phyloP scores from a whole-genome alignment of 2,797 vertebrate species.

The Menidia menidia region DNA sequence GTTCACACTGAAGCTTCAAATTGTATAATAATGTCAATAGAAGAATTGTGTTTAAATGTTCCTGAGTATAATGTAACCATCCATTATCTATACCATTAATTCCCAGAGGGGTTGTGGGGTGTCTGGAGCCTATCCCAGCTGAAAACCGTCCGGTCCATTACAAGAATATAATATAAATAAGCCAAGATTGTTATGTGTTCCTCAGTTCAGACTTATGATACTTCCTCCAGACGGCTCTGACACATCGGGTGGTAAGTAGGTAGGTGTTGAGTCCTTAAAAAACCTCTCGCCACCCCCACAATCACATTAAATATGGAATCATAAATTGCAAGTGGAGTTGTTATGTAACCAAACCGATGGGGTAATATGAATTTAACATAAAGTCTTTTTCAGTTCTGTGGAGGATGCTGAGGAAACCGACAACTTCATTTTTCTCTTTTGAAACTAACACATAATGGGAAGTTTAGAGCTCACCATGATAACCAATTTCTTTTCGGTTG shows the following conservation, averaged over 20 bases:
- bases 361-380: conserved; percentile 66
- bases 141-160: no score
- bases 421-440: conserved; percentile 54
- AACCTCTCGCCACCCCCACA: conserved; percentile 76
- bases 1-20: no score
- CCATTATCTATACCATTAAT: no score
- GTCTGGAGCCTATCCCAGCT: no score
- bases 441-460: conserved; percentile 44
- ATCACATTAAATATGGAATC: conserved; percentile 78
- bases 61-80: neutral
- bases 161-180: neutral
- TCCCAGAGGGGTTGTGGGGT: no score
- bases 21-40: neutral
- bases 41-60: neutral
- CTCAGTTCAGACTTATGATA: conserved; percentile 39
- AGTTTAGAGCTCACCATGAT: conserved; percentile 4
- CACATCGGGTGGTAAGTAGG: conserved; percentile 69
- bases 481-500: neutral
- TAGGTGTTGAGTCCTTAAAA: conserved; percentile 73
- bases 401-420: conserved; percentile 65
- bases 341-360: conserved; percentile 73
- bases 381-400: conserved; percentile 61
- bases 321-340: conserved; percentile 72
- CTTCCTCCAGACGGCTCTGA: conserved; percentile 47
- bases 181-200: conserved; percentile 9